Base-by-base conservation (phyloP, 2,113 vertebrate genomes). In the Caloenas nicobarica region DNA sequence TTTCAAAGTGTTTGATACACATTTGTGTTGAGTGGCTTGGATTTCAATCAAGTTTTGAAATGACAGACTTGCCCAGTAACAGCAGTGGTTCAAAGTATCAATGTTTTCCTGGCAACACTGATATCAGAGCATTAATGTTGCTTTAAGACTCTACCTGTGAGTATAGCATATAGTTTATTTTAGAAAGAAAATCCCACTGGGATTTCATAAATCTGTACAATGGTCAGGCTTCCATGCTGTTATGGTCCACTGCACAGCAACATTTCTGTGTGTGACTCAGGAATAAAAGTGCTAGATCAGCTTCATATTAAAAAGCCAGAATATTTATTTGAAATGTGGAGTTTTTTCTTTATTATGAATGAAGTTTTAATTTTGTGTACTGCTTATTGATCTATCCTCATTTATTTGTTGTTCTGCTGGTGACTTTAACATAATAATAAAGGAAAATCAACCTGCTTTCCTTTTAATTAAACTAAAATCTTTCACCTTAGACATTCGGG, bases 131-230 rank as follows among this genome's bases (percentile, higher is more conserved):
- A 93, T 96, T 94, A 94, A 69, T 16, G 28, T 81, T 96, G 72
- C 95, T 98, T 96, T 96, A 97, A 95, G 80, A 86, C 71, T 96
- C 83, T 96, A 93, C 82, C 79, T 97, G 89, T 81, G 87, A 95
- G 46, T 88, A 89, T 74, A 89, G 57, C 83, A 86, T 96, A 76
- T 22, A 96, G 95, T 96, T 97, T 97, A 96, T 97, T 97, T 97
- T 98, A 96, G 97, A 97, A 98, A 96, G 93, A 95, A 97, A 98
- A 97, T 97, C 88, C 96, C 96, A 86, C 86, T 72, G 86, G 91
- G 96, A 96, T 95, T 95, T 81, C 81, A 69, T 91, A 97, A 95
- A 97, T 96, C 85, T 97, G 93, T 71, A 95, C 46, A 94, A 91
- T 36, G 23, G 73, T 88, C 84, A 91, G 91, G 92, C 70, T 96